Base-by-base conservation (phyloP, 2,888 invertebrate genomes). In the Notodonta dromedarius region DNA sequence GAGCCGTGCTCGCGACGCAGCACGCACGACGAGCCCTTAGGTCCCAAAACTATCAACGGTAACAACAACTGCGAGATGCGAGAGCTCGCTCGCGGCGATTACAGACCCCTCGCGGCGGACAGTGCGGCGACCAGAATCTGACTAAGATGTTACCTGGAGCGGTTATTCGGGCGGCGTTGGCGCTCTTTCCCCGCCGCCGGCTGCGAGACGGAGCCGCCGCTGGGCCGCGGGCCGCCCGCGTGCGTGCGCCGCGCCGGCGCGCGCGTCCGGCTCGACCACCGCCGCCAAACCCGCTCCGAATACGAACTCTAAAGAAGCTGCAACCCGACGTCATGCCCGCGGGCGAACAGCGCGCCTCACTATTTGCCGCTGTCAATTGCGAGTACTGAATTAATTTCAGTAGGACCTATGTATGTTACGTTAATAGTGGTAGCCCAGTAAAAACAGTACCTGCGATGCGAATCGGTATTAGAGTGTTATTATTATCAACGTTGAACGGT, bases 11-110 rank as follows among this genome's bases (percentile, higher is more conserved):
- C 87, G 60, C 82, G 88, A 51, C 86, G 88, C 51, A 85, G 86
- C 69, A 81, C 76, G 89, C 95, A 78, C 89, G 95, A 82, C 44
- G 93, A 92, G 59, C 79, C 86, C 0, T 79, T 89, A 42, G 96
- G 95, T 46, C 95, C 95, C 67, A 96, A 95, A 85, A 95, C 95
- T 13, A 88, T 94, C 65, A 96, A 96, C 87, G 96, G 96, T 58
- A 96, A 96, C 89, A 96, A 96, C 87, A 96, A 96, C 83, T 96
- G 96, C 88, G 97, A 97, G 87, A 95, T 96, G 95, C 94, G 96
- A 57, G 97, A 97, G 88, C 94, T 96, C 79, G 95, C 87, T 73
- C 88, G 90, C 65, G 94, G 89, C 73, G 94, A 86, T 78, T 94
- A 90, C 87, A 87, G 94, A 79, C 93, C 92, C 59, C 82, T 93